phyloP scores from a whole-genome alignment of 2,113 vertebrate species.

The Syrrhaptes paradoxus region DNA sequence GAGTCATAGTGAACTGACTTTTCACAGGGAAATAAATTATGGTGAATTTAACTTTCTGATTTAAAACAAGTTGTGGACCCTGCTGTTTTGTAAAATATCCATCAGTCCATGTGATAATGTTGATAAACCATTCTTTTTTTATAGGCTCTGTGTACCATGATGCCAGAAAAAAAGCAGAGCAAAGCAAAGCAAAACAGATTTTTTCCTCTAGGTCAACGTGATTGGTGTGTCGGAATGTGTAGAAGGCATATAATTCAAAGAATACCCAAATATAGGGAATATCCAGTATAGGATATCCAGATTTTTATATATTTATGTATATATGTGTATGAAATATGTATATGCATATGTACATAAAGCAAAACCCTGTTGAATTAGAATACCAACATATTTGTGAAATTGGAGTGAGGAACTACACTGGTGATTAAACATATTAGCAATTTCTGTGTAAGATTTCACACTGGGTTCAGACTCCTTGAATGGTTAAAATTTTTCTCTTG shows the following conservation, averaged over 20 bases:
- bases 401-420: not conserved
- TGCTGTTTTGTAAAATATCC: not conserved
- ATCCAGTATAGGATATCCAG: not conserved
- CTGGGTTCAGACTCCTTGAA: not conserved
- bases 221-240: not conserved
- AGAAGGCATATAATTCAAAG: not conserved
- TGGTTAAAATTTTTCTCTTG: not conserved
- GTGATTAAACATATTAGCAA: not conserved
- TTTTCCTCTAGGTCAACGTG: not conserved
- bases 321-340: not conserved
- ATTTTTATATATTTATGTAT: not conserved
- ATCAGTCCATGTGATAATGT: not conserved
- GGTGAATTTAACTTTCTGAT: not conserved
- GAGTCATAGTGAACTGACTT: not conserved
- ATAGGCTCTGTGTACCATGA: fast-evolving
- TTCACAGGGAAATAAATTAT: not conserved
- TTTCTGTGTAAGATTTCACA: not conserved
- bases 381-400: not conserved
- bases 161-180: not conserved
- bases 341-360: not conserved
- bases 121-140: not conserved
- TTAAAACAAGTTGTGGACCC: not conserved
- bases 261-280: not conserved
- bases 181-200: not conserved
- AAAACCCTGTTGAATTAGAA: not conserved